These are phyloP conservation scores for Ommatoiulus sabulosus DNA, from an alignment of 2,888 invertebrate genomes.

Conservation along the genomic window DNA sequence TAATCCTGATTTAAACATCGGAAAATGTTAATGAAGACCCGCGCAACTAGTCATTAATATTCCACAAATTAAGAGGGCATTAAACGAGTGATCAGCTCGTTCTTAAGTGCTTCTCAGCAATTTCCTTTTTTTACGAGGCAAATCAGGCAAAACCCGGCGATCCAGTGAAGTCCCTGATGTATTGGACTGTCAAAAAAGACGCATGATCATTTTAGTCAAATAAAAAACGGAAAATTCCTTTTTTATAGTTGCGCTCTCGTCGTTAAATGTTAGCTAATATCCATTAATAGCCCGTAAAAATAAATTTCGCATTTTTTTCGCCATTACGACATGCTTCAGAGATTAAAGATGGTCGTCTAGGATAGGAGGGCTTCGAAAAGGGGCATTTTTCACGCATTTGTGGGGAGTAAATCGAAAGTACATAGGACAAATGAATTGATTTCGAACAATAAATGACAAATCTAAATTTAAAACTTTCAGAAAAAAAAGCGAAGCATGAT, in stretches of 20 bases:
- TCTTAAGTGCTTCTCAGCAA: neutral
- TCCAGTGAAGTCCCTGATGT: neutral
- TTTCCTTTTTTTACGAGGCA: neutral
- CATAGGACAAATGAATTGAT: neutral
- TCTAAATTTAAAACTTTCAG: neutral
- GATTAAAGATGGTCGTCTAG: neutral
- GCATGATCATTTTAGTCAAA: slow-evolving; percentile 1
- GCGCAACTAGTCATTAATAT: neutral
- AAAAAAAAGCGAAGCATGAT: neutral
- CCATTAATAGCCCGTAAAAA: slow-evolving; percentile 40
- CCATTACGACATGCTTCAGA: neutral
- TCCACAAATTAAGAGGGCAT: slow-evolving; percentile 10
- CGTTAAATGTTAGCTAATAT: slow-evolving; percentile 45
- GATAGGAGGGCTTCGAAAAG: neutral
- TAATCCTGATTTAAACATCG: neutral
- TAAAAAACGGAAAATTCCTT: slow-evolving; percentile 29
- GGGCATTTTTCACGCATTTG: neutral
- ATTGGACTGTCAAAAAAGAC: slow-evolving; percentile 38
- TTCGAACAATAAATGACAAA: neutral
- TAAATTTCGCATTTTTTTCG: neutral
- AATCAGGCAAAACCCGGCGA: neutral
- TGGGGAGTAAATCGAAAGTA: neutral
- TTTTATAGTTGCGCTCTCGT: slow-evolving; percentile 23
- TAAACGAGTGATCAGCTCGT: neutral
- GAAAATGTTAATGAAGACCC: neutral